A percentile compares a stretch with the other conserved stretches of the same genome.
phyloP scores from a whole-genome alignment of 1,140 invertebrate species.

The Adoxophyes honmai region DNA sequence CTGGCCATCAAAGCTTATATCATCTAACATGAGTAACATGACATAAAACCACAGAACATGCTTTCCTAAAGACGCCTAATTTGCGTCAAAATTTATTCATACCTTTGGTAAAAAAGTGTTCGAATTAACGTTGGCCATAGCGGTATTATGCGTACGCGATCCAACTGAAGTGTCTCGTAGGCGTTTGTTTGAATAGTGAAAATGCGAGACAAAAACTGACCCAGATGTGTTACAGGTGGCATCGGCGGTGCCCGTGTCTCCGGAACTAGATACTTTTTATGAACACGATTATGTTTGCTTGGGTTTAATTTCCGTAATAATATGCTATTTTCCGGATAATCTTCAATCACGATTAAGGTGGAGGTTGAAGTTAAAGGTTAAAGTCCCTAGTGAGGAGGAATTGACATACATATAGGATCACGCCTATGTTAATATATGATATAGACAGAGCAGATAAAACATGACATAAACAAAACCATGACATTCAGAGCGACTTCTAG shows the following conservation, averaged over 20 bases:
- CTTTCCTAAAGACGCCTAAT: too few relatives aligned
- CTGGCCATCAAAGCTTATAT: too few relatives aligned
- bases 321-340: conserved; percentile 5
- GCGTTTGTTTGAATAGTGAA: conserved; percentile 53
- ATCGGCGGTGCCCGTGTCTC: conserved; percentile 26
- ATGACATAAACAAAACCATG: too few relatives aligned
- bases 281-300: conserved; percentile 13
- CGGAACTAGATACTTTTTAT: conserved; percentile 43
- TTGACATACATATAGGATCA: too few relatives aligned
- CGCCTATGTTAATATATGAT: too few relatives aligned
- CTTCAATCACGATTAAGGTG: conserved; percentile 11
- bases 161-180: not conserved
- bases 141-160: conserved; percentile 3
- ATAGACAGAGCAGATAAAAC: too few relatives aligned
- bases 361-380: not conserved
- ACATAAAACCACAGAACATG: too few relatives aligned
- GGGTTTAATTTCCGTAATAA: not conserved
- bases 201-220: conserved; percentile 48
- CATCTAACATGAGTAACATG: too few relatives aligned
- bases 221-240: conserved; percentile 43
- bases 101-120: too few relatives aligned
- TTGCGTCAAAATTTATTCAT: too few relatives aligned
- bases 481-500: too few relatives aligned
- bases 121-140: not conserved
- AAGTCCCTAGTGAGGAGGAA: too few relatives aligned